phyloP scores from a whole-genome alignment of 1,140 invertebrate species.

The Campoletis sonorensis region DNA sequence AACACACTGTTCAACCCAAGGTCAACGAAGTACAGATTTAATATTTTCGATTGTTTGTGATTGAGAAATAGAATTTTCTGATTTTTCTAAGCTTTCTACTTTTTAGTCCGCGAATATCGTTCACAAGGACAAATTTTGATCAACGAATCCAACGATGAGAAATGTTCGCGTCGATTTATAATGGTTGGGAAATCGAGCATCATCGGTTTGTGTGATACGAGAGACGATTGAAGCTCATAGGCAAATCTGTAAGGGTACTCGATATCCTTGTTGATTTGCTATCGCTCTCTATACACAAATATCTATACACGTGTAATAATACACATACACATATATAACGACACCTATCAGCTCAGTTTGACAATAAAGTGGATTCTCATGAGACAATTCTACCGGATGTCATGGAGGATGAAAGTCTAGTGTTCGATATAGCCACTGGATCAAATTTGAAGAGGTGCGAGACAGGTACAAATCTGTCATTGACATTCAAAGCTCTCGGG shows the following conservation, averaged over 20 bases:
- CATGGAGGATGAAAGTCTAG: not conserved
- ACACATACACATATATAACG: not conserved
- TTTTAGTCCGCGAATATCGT: too few species aligned
- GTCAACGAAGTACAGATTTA: too few species aligned
- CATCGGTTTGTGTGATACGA: not conserved
- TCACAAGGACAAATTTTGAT: not conserved
- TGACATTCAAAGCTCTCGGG: not conserved
- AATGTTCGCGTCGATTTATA: not conserved
- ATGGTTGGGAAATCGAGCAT: not conserved
- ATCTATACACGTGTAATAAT: not conserved
- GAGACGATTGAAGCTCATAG: not conserved
- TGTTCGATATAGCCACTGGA: conserved; percentile 6
- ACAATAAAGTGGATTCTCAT: not conserved
- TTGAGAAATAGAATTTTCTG: too few species aligned
- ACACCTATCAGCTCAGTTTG: not conserved
- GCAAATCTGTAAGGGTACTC: not conserved
- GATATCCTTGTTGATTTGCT: not conserved
- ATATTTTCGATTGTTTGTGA: too few species aligned
- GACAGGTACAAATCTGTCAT: conserved; percentile 6
- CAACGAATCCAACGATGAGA: not conserved
- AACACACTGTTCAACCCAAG: too few species aligned
- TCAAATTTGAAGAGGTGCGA: not conserved
- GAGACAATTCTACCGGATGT: conserved; percentile 19
- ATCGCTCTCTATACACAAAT: not conserved
- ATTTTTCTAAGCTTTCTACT: too few species aligned